Conservation (phyloP, 2,888 invertebrate genomes). For the Drepanosiphum platanoidis region DNA sequence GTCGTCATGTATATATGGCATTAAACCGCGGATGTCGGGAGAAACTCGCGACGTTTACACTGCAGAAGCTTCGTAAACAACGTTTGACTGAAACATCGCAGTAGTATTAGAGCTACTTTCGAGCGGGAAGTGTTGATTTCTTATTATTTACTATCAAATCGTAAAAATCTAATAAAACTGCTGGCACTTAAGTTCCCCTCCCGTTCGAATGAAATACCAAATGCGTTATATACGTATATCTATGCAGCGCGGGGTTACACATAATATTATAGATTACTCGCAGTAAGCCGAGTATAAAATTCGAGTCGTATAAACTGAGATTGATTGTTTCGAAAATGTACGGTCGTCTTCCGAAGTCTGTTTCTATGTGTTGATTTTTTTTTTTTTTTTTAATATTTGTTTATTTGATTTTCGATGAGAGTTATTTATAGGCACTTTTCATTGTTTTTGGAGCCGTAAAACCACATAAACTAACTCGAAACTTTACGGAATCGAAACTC, state of each 20-base stretch:
- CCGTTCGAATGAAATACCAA: slow-evolving; percentile 5
- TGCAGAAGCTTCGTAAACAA: neutral
- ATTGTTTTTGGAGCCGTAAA: neutral
- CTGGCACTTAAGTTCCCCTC: neutral
- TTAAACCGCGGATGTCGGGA: no score
- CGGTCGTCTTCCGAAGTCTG: neutral
- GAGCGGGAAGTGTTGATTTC: neutral
- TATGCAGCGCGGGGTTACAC: neutral
- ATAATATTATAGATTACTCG: neutral
- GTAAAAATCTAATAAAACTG: slow-evolving; percentile 40
- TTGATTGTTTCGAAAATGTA: slow-evolving; percentile 15
- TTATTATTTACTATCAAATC: slow-evolving; percentile 24
- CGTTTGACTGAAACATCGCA: neutral
- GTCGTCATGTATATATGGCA: no score
- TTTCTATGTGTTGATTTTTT: slow-evolving; percentile 5
- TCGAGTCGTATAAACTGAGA: slow-evolving; percentile 5
- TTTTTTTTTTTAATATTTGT: slow-evolving; percentile 11
- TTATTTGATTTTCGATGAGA: neutral
- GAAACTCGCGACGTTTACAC: no score
- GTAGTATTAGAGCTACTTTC: neutral
- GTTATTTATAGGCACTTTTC: slow-evolving; percentile 1
- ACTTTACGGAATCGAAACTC: slow-evolving; percentile 5
- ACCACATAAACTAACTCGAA: neutral
- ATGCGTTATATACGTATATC: neutral
- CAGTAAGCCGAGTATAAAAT: neutral